Conservation (phyloP, 2,888 invertebrate species). For the Phengaris alcon region DNA sequence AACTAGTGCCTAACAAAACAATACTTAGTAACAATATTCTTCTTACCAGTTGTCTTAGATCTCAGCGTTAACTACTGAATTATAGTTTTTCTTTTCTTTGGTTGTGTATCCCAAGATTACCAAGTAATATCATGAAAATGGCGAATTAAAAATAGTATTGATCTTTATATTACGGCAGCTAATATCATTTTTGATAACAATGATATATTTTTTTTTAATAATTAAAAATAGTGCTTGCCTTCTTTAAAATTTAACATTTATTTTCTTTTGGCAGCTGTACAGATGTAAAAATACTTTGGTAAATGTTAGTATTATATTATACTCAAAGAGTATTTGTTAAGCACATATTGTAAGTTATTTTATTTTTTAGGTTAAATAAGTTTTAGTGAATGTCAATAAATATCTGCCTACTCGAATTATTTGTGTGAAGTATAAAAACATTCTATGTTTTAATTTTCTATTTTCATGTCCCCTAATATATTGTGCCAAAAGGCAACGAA, state of each 20-base stretch:
- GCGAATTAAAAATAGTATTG: constrained; percentile 18
- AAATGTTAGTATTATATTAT: background rate
- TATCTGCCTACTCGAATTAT: constrained; percentile 44
- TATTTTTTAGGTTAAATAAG: constrained; percentile 4
- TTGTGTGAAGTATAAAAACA: constrained; percentile 27
- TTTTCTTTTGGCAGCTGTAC: background rate
- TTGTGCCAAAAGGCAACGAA: constrained; percentile 68
- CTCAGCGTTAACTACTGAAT: constrained; percentile 51
- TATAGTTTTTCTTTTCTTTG: background rate
- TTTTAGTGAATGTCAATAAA: background rate
- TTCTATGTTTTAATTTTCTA: constrained; percentile 39
- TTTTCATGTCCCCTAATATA: constrained; percentile 51
- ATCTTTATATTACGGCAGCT: background rate
- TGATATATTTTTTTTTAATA: background rate
- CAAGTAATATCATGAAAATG: background rate
- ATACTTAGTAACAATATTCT: background rate
- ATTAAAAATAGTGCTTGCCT: background rate
- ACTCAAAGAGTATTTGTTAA: constrained; percentile 18
- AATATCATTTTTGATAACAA: background rate
- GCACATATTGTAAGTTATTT: background rate
- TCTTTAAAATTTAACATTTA: background rate
- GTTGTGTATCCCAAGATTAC: background rate
- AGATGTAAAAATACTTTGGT: constrained; percentile 21
- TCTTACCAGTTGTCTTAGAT: constrained; percentile 66
- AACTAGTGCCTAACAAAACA: background rate